These are phyloP conservation scores for Sylvilagus floridanus DNA, from an alignment of 2,797 vertebrate genomes.

Conservation along the genomic window DNA sequence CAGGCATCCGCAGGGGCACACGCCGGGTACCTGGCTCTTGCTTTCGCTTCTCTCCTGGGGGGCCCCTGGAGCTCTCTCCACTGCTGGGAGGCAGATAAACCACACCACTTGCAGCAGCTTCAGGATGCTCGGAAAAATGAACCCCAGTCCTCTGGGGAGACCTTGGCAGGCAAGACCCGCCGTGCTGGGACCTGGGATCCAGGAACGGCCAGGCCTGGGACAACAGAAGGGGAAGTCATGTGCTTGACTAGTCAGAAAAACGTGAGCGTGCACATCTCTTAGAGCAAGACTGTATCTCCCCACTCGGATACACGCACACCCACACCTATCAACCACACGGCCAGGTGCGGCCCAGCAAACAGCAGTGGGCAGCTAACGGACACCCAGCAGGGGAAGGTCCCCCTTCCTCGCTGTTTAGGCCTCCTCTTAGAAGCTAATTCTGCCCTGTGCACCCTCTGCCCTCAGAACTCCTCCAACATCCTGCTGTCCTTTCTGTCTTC, in stretches of 20 bases:
- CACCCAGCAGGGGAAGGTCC: not conserved
- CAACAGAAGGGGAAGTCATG: not conserved
- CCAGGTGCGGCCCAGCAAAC: not conserved
- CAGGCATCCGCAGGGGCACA: not conserved
- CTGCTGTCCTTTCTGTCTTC: not conserved
- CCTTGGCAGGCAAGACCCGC: not conserved
- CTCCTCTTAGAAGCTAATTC: not conserved
- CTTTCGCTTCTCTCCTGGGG: not conserved
- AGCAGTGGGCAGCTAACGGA: not conserved
- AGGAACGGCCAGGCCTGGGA: not conserved
- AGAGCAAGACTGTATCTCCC: fast-evolving
- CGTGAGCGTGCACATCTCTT: not conserved
- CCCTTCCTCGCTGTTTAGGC: not conserved
- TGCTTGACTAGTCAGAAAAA: not conserved
- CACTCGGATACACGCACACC: not conserved
- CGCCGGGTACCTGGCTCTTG: not conserved
- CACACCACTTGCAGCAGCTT: not conserved
- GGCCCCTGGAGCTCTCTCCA: not conserved
- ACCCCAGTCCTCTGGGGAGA: not conserved
- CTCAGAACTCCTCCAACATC: not conserved
- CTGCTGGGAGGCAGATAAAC: not conserved
- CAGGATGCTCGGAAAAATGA: not conserved
- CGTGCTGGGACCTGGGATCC: not conserved
- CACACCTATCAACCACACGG: not conserved
- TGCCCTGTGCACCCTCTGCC: not conserved